phyloP scores from a whole-genome alignment of 1,140 invertebrate genomes.

The Leptinotarsa defecta region DNA sequence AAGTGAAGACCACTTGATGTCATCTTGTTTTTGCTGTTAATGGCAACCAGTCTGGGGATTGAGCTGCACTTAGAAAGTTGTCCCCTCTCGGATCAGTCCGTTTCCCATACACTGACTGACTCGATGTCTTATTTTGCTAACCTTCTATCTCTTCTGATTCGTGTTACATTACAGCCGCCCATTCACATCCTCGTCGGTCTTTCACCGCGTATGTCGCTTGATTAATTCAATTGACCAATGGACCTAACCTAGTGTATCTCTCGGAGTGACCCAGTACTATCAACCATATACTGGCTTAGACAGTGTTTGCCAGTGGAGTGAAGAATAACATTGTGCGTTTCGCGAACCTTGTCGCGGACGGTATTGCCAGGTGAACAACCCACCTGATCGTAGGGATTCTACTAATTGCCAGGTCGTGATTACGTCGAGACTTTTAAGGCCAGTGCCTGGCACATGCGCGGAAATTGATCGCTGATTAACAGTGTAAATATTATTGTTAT shows the following conservation, averaged over 20 bases:
- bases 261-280: slow-evolving; percentile 14
- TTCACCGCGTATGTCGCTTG: neutral
- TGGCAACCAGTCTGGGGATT: slow-evolving; percentile 1
- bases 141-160: slow-evolving; percentile 21
- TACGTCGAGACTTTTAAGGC: neutral
- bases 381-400: slow-evolving; percentile 14
- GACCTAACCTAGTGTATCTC: slow-evolving; percentile 23
- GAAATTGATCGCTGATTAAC: neutral
- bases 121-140: slow-evolving; percentile 24
- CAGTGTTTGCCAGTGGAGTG: slow-evolving; percentile 16
- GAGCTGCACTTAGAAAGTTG: slow-evolving; percentile 17
- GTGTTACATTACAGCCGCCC: slow-evolving; percentile 7
- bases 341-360: neutral
- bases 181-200: slow-evolving; percentile 7
- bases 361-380: neutral
- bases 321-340: neutral
- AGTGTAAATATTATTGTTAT: slow-evolving; percentile 2
- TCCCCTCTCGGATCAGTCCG: slow-evolving; percentile 10
- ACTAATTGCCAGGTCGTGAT: slow-evolving; percentile 8
- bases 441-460: neutral
- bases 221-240: slow-evolving; percentile 10
- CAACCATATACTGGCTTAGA: slow-evolving; percentile 12
- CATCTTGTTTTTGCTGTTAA: neutral
- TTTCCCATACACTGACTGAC: slow-evolving; percentile 14
- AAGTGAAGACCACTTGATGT: neutral